phyloP scores from a whole-genome alignment of 64 coral and sea anemone genomes.

The Astreopora myriophthalma region DNA sequence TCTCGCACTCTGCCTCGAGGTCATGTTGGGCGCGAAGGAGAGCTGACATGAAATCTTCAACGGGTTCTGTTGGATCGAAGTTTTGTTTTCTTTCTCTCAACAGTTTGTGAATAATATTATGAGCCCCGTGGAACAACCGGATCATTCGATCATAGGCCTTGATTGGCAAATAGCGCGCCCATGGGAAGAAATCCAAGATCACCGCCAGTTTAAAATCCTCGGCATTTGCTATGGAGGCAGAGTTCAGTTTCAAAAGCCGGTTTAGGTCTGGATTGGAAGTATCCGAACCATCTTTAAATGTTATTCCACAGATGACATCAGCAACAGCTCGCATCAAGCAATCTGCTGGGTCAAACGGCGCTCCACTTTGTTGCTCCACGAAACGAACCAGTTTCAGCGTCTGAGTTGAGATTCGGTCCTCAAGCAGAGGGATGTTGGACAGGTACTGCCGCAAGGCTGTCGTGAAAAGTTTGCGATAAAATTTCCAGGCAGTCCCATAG shows the following conservation, averaged over 20 bases:
- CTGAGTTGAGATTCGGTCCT: conserved; percentile 4
- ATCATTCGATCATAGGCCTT: neutral
- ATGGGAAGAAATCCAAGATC: conserved; percentile 15
- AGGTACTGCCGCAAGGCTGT: conserved; percentile 59
- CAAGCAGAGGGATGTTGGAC: neutral
- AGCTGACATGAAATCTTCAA: neutral
- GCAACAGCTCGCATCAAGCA: conserved; percentile 23
- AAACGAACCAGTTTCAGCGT: conserved; percentile 28
- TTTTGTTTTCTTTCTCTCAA: neutral
- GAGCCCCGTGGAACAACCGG: neutral
- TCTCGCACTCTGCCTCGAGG: neutral
- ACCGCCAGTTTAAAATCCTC: neutral
- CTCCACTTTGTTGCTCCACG: neutral
- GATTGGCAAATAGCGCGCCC: conserved; percentile 34
- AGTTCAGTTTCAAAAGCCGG: neutral
- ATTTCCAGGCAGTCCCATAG: conserved; percentile 48
- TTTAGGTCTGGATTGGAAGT: conserved; percentile 1
- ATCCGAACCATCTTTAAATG: neutral
- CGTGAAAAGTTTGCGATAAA: conserved; percentile 68
- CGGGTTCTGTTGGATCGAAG: neutral
- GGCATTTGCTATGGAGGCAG: neutral
- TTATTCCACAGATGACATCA: conserved; percentile 50
- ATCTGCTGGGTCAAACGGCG: conserved; percentile 24
- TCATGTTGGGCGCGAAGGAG: conserved; percentile 18
- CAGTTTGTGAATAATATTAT: neutral